Conservation (phyloP, 2,113 vertebrate genomes). For the Aldabrachelys gigantea region DNA sequence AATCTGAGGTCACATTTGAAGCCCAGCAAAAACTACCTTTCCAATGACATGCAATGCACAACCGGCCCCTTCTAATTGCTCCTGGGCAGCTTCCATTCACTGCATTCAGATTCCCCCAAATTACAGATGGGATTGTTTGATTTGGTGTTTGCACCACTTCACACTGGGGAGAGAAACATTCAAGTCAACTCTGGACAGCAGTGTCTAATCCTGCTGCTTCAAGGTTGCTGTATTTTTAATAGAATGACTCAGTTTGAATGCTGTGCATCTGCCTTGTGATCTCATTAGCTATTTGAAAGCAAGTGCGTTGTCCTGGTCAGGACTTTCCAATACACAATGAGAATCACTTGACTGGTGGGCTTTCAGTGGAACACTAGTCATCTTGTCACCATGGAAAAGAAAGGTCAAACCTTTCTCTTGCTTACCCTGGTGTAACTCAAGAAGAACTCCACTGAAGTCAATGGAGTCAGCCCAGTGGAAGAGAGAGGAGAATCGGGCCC, state of each 20-base stretch:
- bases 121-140: not conserved
- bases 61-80: not conserved
- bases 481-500: not conserved
- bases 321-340: not conserved
- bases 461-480: fast-evolving
- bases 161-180: not conserved
- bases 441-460: not conserved
- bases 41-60: not conserved
- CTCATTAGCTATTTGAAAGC: not conserved
- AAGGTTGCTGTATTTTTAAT: not conserved
- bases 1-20: not conserved
- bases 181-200: not conserved
- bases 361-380: fast-evolving
- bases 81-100: not conserved
- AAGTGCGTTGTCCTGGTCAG: not conserved
- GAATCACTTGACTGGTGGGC: not conserved
- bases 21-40: not conserved
- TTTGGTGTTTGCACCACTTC: not conserved
- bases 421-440: not conserved
- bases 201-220: fast-evolving
- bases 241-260: not conserved
- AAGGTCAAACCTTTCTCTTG: not conserved
- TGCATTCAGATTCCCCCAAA: not conserved
- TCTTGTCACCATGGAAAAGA: fast-evolving
- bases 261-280: fast-evolving